Base-by-base conservation (phyloP, 1,140 invertebrate genomes). In the Aphis craccivora region DNA sequence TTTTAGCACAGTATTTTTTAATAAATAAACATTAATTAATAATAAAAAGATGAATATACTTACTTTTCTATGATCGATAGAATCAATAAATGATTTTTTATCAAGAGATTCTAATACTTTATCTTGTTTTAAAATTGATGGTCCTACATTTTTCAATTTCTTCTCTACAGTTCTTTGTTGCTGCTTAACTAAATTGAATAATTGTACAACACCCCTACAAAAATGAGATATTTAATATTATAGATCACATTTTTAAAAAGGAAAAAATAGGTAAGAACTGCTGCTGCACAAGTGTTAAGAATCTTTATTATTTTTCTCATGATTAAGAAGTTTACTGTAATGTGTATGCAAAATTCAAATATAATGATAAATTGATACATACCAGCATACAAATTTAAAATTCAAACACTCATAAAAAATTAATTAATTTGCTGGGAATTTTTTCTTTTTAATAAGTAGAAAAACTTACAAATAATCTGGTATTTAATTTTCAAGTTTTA, bases 161-260 rank as follows among this genome's bases (percentile, higher is more conserved):
- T 96, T 96, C 90, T 97, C 96, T 90, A 98, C 95, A 90, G 97
- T 96, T 95, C 97, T 97, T 95, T 99, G 98, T 95, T 99, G 98
- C 94, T 97, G 96, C 95, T 96, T 96, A 1, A 99, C 98, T 43
- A 98, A 97, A 96, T 99, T 99, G 94, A 99, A 99, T 94, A 99
- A 95, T 95, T 98, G 98, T 1, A 99, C 98, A 9, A 99, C 98
- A 95, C 98, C 98, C 95, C 97, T 98, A 94, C 55, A 95, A 95
- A 94, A 94, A 45, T 90, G 22, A 3, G 40, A 90, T 53, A 45
- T 30, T 40, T 40, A 60, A 40, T 51, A 67, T 37, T 22, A 43
- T 20, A 60, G 23, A 23, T 89, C 6, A 67, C n/a, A 37, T 43
- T 51, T 51, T 51, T 51, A 51, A 51, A 51, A 51, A 4, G 2